These are phyloP conservation scores for Apteryx mantelli DNA, from an alignment of 2,113 vertebrate species.

Conservation along the genomic window DNA sequence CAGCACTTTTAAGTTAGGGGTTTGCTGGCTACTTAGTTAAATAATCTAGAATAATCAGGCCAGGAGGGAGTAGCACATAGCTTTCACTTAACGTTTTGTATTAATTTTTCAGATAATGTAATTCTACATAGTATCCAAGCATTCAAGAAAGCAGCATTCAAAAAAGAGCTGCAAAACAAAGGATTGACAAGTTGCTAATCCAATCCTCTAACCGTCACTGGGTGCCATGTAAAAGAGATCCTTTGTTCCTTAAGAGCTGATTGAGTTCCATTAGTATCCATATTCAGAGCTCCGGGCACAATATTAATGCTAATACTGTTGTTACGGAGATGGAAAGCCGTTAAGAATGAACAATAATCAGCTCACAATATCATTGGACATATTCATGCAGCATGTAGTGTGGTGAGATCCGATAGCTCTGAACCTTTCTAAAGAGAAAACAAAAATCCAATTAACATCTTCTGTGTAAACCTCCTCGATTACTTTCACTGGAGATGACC, in stretches of 20 bases:
- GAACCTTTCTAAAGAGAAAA: constrained; percentile 34
- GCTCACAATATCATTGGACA: constrained; percentile 58
- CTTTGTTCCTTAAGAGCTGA: constrained; percentile 69
- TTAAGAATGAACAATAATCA: constrained; percentile 63
- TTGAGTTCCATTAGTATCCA: constrained; percentile 60
- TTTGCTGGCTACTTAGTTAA: constrained; percentile 66
- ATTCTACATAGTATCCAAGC: neutral
- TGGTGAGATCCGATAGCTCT: constrained; percentile 52
- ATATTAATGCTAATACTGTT: constrained; percentile 53
- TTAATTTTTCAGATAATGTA: constrained; percentile 65
- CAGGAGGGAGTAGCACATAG: constrained; percentile 47
- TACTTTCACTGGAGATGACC: constrained; percentile 44
- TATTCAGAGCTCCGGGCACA: constrained; percentile 54
- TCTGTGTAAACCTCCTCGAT: constrained; percentile 26
- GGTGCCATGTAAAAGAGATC: constrained; percentile 28
- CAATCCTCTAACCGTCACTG: constrained; percentile 54
- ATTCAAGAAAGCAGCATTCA: neutral
- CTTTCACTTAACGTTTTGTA: constrained; percentile 30
- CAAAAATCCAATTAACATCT: constrained; percentile 63
- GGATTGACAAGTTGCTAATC: constrained; percentile 60
- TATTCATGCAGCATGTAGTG: constrained; percentile 48
- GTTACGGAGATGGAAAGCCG: constrained; percentile 60
- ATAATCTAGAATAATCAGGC: constrained; percentile 70
- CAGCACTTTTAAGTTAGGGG: constrained; percentile 59
- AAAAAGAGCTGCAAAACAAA: neutral